Conservation (phyloP, 2,113 vertebrate genomes). For the Egretta garzetta region DNA sequence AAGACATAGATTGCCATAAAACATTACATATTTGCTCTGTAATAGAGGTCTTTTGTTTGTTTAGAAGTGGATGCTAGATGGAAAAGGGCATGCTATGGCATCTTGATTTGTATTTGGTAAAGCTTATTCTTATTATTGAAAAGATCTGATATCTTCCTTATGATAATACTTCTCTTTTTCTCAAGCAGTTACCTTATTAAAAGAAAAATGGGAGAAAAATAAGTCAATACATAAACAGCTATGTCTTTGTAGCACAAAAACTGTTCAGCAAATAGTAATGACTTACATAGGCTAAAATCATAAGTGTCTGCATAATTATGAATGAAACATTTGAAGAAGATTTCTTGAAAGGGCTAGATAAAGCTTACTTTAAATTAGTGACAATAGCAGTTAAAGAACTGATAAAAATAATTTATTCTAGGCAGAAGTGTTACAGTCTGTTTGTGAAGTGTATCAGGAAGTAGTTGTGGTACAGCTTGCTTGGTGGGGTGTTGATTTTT, state of each 20-base stretch:
- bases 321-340: neutral
- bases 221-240: neutral
- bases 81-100: neutral
- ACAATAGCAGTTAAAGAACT: neutral
- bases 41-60: neutral
- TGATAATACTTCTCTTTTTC: neutral
- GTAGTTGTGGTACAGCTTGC: neutral
- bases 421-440: neutral
- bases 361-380: neutral
- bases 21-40: neutral
- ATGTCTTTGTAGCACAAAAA: neutral
- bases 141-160: neutral
- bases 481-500: neutral
- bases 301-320: neutral
- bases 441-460: neutral
- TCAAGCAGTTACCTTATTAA: neutral
- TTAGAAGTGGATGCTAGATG: neutral
- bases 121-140: neutral
- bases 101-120: neutral
- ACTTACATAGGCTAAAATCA: neutral
- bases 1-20: neutral
- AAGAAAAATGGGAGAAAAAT: neutral
- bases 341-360: neutral
- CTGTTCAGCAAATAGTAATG: neutral
- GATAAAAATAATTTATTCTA: neutral